Conservation (phyloP, 2,113 vertebrate species). For the Oceanodroma tethys region DNA sequence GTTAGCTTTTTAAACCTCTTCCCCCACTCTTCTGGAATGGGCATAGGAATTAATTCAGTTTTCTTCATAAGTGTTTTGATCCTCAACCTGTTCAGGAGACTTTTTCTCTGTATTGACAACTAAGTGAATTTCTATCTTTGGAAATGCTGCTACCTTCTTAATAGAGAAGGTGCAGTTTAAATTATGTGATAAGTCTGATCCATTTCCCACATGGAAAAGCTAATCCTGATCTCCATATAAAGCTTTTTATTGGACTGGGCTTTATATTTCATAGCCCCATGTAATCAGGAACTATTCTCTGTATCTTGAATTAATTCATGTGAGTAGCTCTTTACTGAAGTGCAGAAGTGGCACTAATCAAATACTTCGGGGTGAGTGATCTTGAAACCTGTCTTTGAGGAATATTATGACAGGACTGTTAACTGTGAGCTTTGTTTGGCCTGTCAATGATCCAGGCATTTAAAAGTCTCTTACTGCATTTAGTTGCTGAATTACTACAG, state of each 20-base stretch:
- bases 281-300: neutral
- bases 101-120: neutral
- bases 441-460: neutral
- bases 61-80: neutral
- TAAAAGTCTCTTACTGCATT: neutral
- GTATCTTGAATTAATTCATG: neutral
- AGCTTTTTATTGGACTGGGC: neutral
- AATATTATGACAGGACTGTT: neutral
- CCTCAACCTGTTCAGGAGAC: neutral
- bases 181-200: neutral
- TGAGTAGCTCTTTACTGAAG: slow-evolving; percentile 1
- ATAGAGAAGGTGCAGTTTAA: neutral
- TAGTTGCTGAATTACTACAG: neutral
- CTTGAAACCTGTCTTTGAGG: neutral
- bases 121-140: neutral
- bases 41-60: accelerated
- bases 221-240: neutral
- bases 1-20: neutral
- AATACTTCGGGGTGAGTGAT: neutral
- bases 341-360: neutral
- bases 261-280: neutral
- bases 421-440: neutral
- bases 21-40: neutral
- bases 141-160: neutral
- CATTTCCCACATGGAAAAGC: neutral